Evolutionary conservation across 2,113 vertebrate species (phyloP).

Genomic region (Nothocercus nigrocapillus): DNA sequence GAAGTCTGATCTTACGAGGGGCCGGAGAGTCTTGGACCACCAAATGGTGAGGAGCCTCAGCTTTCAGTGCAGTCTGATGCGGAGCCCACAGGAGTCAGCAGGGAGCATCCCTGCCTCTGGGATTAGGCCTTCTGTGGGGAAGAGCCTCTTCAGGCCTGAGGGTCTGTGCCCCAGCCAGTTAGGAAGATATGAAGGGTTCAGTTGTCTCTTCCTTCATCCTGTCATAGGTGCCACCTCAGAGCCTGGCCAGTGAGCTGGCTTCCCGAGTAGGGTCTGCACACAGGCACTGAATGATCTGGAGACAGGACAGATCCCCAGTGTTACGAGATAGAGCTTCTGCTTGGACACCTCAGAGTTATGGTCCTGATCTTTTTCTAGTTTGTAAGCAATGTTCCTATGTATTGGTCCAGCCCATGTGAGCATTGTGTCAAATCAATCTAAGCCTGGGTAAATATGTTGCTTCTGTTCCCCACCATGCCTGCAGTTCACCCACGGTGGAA

Average conservation of each 20-base stretch:
- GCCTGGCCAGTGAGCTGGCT: neutral
- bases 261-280: neutral
- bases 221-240: neutral
- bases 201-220: neutral
- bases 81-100: neutral
- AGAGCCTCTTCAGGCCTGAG: neutral
- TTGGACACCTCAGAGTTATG: neutral
- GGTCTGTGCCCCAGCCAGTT: neutral
- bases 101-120: neutral
- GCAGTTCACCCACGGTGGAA: neutral
- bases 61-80: neutral
- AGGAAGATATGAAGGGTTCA: neutral
- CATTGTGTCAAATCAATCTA: neutral
- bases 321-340: neutral
- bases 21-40: neutral
- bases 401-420: neutral
- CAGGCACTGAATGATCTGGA: neutral
- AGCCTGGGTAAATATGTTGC: neutral
- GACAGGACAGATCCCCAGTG: neutral
- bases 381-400: neutral
- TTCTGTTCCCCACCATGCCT: neutral
- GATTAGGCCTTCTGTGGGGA: neutral
- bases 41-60: neutral
- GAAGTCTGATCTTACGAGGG: neutral
- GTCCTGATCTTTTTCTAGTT: neutral